phyloP scores from a whole-genome alignment of 2,797 vertebrate genomes.

The Balearica regulorum region DNA sequence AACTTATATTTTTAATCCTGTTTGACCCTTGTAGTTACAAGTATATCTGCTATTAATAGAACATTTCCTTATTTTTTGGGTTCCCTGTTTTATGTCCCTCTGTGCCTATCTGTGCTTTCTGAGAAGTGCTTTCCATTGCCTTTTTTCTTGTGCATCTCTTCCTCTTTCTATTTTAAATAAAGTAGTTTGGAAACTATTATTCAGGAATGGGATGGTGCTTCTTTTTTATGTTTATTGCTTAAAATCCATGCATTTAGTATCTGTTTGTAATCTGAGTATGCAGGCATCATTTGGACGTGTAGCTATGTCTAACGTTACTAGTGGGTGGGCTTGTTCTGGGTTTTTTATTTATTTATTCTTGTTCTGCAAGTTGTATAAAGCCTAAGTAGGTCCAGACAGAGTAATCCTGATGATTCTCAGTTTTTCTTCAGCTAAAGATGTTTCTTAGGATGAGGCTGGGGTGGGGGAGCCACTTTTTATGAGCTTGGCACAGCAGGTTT shows the following conservation, averaged over 20 bases:
- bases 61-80: background rate
- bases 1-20: background rate
- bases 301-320: background rate
- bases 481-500: background rate
- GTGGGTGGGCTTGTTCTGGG: background rate
- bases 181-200: background rate
- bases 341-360: background rate
- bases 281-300: background rate
- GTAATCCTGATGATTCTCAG: background rate
- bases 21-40: background rate
- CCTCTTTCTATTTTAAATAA: slow-evolving; percentile 13
- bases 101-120: background rate
- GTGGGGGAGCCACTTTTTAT: background rate
- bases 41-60: background rate
- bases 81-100: background rate
- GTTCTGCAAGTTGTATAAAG: background rate
- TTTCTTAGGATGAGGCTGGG: background rate
- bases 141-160: background rate
- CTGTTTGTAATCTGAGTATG: background rate
- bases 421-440: background rate
- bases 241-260: background rate
- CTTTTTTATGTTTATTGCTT: background rate
- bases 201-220: background rate
- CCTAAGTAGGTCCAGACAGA: background rate
- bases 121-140: background rate